These are phyloP conservation scores for Heliocidaris tuberculata DNA, from an alignment of 35 echinoderm and acorn worm genomes.

Conservation along the genomic window DNA sequence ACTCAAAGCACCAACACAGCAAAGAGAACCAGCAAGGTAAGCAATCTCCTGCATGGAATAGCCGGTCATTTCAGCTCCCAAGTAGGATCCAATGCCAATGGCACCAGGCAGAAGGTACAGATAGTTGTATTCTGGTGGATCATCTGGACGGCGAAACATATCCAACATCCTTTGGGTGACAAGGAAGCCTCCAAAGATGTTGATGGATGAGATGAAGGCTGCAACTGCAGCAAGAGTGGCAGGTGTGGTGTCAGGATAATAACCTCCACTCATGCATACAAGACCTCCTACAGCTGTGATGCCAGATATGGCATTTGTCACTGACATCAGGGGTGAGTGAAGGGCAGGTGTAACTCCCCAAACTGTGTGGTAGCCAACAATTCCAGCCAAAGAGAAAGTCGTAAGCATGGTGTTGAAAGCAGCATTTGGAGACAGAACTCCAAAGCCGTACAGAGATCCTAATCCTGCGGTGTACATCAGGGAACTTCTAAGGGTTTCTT, in stretches of 20 bases:
- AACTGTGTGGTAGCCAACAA: slow-evolving; percentile 87
- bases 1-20: slow-evolving; percentile 96
- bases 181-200: slow-evolving; percentile 99
- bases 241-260: slow-evolving; percentile 65
- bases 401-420: slow-evolving; percentile 93
- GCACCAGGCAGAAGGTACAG: slow-evolving; percentile 69
- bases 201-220: slow-evolving; percentile 97
- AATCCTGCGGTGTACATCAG: slow-evolving; percentile 79
- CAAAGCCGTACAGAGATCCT: slow-evolving; percentile 71
- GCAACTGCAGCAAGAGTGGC: slow-evolving; percentile 78
- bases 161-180: slow-evolving; percentile 99
- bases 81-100: slow-evolving; percentile 80
- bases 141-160: slow-evolving; percentile 93
- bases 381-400: slow-evolving; percentile 88
- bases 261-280: slow-evolving; percentile 92
- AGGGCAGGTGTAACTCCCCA: slow-evolving; percentile 95
- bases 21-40: slow-evolving; percentile 88
- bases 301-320: slow-evolving; percentile 99
- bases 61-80: slow-evolving; percentile 61
- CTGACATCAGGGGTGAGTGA: slow-evolving; percentile 98
- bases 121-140: slow-evolving; percentile 97
- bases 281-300: slow-evolving; percentile 97
- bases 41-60: slow-evolving; percentile 89
- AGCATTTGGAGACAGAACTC: slow-evolving; percentile 72
- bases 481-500: slow-evolving; percentile 67